Conservation (phyloP, 2,888 invertebrate genomes). For the Agonum fuliginosum region DNA sequence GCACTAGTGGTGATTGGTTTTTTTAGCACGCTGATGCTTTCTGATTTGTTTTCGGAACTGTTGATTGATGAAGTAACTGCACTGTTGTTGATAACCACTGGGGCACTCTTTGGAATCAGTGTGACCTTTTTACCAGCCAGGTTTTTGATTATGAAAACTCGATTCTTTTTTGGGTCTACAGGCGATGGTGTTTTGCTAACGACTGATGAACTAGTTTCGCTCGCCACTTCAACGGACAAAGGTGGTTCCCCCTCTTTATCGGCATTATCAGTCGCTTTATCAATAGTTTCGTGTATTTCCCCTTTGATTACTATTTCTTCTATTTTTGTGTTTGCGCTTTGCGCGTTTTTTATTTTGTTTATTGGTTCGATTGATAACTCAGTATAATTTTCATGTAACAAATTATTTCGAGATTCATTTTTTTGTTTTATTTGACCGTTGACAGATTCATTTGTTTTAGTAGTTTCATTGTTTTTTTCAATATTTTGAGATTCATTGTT, state of each 20-base stretch:
- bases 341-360: too few species aligned
- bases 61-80: not conserved
- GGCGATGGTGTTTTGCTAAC: not conserved
- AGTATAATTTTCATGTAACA: too few species aligned
- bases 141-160: slow-evolving; percentile 12
- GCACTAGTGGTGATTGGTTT: not conserved
- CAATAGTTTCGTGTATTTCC: not conserved
- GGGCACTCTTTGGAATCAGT: slow-evolving; percentile 9
- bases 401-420: too few species aligned
- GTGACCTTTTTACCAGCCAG: slow-evolving; percentile 23
- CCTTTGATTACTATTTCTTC: not conserved
- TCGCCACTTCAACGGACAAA: too few species aligned
- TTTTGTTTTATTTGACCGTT: too few species aligned
- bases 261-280: not conserved
- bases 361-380: too few species aligned
- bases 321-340: too few species aligned
- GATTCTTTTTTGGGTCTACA: not conserved
- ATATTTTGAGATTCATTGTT: not conserved
- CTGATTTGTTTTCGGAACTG: not conserved
- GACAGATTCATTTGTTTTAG: too few species aligned
- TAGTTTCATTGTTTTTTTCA: not conserved
- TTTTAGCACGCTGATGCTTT: not conserved
- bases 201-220: not conserved
- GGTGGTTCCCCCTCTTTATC: not conserved
- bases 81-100: slow-evolving; percentile 8